Evolutionary conservation across 2,888 invertebrate genomes (phyloP).

Genomic region (Poecilus cupreus): DNA sequence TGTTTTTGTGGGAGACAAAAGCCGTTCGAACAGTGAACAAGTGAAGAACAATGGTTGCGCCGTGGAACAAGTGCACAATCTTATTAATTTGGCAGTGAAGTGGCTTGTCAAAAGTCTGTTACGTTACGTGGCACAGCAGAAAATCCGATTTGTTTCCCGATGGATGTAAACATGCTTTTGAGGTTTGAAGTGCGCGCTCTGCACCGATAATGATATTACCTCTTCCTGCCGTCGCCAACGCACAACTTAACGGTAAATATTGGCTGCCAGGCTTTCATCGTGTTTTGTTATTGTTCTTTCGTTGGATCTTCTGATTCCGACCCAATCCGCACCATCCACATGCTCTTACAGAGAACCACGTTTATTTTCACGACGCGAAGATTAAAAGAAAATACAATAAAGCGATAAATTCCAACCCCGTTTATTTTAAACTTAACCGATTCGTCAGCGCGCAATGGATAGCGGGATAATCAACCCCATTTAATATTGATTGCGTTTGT

Average conservation of each 20-base stretch:
- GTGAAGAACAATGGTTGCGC: no score
- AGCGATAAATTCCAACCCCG: no score
- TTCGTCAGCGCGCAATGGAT: no score
- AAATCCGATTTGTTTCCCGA: slow-evolving; percentile 43
- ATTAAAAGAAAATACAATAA: not conserved
- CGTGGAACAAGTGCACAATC: no score
- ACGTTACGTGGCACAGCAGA: not conserved
- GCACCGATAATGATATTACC: slow-evolving; percentile 33
- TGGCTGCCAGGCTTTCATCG: not conserved
- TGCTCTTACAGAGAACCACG: not conserved
- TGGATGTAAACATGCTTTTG: slow-evolving; percentile 41
- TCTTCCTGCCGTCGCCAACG: not conserved
- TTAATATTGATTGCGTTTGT: no score
- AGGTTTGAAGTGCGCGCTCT: not conserved
- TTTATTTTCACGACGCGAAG: not conserved
- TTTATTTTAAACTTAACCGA: no score
- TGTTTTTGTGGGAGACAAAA: no score
- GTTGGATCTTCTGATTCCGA: not conserved
- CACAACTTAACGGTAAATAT: slow-evolving; percentile 12
- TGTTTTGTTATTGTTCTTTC: not conserved
- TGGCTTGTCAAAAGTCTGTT: slow-evolving; percentile 1
- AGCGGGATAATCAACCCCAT: no score
- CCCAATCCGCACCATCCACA: not conserved
- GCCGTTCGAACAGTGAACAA: no score
- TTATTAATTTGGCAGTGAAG: slow-evolving; percentile 1